These are phyloP conservation scores for Halocaridina rubra DNA, from an alignment of 2,888 invertebrate genomes.

Conservation along the genomic window DNA sequence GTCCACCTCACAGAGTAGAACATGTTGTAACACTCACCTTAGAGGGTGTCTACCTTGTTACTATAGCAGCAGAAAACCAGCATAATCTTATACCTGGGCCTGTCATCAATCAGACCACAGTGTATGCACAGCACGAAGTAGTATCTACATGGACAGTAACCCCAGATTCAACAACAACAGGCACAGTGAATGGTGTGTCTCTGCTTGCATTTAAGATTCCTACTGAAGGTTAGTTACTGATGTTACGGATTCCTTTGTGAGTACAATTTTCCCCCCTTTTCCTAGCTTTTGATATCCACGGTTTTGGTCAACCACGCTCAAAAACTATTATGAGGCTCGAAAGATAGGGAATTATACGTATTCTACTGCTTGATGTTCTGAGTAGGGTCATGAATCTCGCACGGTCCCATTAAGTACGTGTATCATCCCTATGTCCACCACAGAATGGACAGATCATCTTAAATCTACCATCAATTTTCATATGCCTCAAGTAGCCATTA, in stretches of 20 bases:
- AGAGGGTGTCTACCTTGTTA: not conserved
- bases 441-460: too few relatives aligned
- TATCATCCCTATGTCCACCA: too few relatives aligned
- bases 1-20: not conserved
- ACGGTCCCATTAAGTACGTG: too few relatives aligned
- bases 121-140: slow-evolving; percentile 31
- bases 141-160: slow-evolving; percentile 17
- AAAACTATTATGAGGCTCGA: too few relatives aligned
- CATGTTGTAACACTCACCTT: not conserved
- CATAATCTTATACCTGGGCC: slow-evolving; percentile 26
- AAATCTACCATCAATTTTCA: too few relatives aligned
- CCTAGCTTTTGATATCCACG: not conserved
- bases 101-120: not conserved
- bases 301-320: not conserved
- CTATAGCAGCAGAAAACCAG: slow-evolving; percentile 26
- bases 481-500: too few relatives aligned
- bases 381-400: too few relatives aligned
- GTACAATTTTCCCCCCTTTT: too few relatives aligned
- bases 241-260: not conserved
- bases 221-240: not conserved
- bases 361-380: too few relatives aligned
- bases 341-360: too few relatives aligned
- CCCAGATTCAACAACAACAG: not conserved
- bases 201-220: not conserved
- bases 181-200: not conserved